Evolutionary conservation across 1,140 invertebrate genomes (phyloP), one percentile per base, ranked within the genome.

Genomic region (Ectropis grisescens): DNA sequence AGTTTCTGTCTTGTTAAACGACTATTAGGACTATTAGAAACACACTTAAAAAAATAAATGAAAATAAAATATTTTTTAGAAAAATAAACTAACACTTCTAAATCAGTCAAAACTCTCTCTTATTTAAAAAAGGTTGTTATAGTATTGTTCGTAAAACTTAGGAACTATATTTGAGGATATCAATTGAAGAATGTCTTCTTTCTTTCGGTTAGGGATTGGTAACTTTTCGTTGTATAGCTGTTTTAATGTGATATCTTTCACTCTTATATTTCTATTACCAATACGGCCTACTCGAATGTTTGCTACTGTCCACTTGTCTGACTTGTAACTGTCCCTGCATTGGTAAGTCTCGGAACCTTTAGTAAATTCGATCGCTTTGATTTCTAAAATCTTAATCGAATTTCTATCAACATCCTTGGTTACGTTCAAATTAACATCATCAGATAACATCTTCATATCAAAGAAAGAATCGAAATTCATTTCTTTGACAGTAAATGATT

Each of bases 361-460:
- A 13, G 15, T 48, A 25, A 43, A 40, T 13, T 48, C 39, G 40
- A 42, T 43, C 39, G 13, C 35, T n/a, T n/a, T n/a, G n/a, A n/a
- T n/a, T n/a, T n/a, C n/a, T n/a, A n/a, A n/a, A n/a, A n/a, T n/a
- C n/a, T n/a, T n/a, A n/a, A n/a, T n/a, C n/a, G n/a, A n/a, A n/a
- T n/a, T n/a, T n/a, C n/a, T n/a, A n/a, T n/a, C n/a, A n/a, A n/a
- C n/a, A n/a, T n/a, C n/a, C n/a, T n/a, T n/a, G n/a, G n/a, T n/a
- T n/a, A 33, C 22, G 1, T 16, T 7, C 16, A 43, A 36, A 14
- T 27, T 28, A 33, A 42, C 37, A 26, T 37, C 23, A 28, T 7
- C 38, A 15, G 29, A 36, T 16, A 41, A n/a, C 29, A 9, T 32
- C 24, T 46, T 46, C 30, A 19, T 33, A 30, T 47, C 38, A 29